These are phyloP conservation scores for Etia nguti DNA, from an alignment of 2,113 vertebrate species.

Conservation along the genomic window DNA sequence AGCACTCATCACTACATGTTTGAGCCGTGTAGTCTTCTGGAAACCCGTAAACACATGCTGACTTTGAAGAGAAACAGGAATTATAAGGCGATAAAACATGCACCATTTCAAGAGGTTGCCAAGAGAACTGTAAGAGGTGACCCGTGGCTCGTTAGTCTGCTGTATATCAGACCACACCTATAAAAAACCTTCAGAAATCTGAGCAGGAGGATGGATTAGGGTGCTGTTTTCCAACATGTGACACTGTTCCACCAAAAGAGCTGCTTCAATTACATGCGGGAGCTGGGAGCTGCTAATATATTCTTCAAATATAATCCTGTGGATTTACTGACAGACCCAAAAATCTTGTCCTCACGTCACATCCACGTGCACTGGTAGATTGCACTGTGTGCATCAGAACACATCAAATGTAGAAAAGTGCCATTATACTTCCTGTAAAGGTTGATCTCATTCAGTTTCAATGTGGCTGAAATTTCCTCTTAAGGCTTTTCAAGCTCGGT, in stretches of 20 bases:
- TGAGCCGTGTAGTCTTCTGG: neutral
- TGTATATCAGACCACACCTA: neutral
- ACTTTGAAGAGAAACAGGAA: neutral
- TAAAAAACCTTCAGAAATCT: neutral
- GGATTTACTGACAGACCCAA: neutral
- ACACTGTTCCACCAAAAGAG: neutral
- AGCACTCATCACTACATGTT: neutral
- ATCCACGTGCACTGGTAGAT: neutral
- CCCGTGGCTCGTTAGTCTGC: neutral
- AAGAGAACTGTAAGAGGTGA: neutral
- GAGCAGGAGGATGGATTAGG: neutral
- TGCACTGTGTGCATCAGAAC: neutral
- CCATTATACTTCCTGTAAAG: neutral
- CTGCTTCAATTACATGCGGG: neutral
- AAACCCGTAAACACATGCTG: fast-evolving
- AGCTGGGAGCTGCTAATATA: neutral
- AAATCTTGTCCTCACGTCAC: neutral
- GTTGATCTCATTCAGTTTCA: fast-evolving
- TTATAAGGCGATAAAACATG: neutral
- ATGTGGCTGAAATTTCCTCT: neutral
- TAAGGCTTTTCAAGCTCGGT: neutral
- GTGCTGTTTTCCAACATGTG: neutral
- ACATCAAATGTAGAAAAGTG: neutral
- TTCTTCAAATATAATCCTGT: neutral
- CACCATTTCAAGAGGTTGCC: neutral